phyloP scores from a whole-genome alignment of 2,797 vertebrate species.

The Amphiprion clarkii region DNA sequence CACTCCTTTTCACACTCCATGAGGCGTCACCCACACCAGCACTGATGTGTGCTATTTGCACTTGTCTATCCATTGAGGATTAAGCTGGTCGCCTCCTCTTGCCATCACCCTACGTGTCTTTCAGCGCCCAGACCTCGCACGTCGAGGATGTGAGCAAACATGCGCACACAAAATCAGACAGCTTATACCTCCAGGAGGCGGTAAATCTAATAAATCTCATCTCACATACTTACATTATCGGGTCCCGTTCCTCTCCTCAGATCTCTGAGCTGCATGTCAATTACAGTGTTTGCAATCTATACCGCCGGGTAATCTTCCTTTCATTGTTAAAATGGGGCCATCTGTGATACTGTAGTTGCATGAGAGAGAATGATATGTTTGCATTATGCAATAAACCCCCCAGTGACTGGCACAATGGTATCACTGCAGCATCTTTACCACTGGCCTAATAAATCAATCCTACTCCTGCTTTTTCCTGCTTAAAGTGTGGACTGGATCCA shows the following conservation, averaged over 20 bases:
- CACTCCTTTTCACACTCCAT: conserved; percentile 50
- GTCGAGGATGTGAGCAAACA: conserved; percentile 14
- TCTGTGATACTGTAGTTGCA: conserved; percentile 44
- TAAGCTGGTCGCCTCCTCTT: conserved; percentile 10
- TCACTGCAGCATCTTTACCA: conserved; percentile 22
- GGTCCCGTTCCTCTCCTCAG: conserved; percentile 21
- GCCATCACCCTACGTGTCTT: conserved; percentile 18
- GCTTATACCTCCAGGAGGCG: conserved; percentile 36
- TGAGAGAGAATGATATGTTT: conserved; percentile 30
- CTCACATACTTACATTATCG: conserved; percentile 29
- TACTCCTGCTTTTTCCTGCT: conserved; percentile 4
- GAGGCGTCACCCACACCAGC: conserved; percentile 42
- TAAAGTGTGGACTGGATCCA: conserved; percentile 35
- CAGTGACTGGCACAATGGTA: conserved; percentile 48
- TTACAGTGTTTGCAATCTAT: conserved; percentile 36
- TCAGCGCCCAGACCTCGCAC: conserved; percentile 29
- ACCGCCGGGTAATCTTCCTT: conserved; percentile 31
- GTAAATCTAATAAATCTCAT: conserved; percentile 40
- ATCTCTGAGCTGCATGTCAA: conserved; percentile 33
- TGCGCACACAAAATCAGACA: conserved; percentile 15
- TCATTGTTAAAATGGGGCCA: conserved; percentile 61
- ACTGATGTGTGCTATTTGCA: conserved; percentile 54
- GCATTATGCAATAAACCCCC: conserved; percentile 43
- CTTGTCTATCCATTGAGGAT: conserved; percentile 44
- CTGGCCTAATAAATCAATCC: conserved; percentile 50